Evolutionary conservation across 2,888 invertebrate species (phyloP), one percentile per base, ranked within the genome.

Genomic region (Synergus japonicus): DNA sequence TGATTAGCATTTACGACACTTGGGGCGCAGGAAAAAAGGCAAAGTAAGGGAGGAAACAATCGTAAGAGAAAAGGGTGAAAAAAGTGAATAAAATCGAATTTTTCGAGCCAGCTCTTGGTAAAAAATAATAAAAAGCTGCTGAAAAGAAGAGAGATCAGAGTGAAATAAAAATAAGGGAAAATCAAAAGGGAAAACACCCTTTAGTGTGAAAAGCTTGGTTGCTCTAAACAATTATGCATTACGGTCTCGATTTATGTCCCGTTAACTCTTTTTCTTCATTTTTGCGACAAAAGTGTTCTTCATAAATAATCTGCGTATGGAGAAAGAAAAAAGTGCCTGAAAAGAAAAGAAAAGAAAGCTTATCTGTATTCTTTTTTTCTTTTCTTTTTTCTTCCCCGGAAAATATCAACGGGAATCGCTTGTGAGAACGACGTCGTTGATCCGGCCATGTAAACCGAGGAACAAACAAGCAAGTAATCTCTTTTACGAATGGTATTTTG

Each of bases 1-100:
- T 84, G 82, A 84, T 85, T 84, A 85, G 82, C 76, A 66, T 22
- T 12, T 22, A 12, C 12, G 10, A 60, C 10, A 29, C 22, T 29
- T 13, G 29, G 12, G 12, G 29, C 13, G 22, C 0, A 29, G 60
- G 29, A 63, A 79, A 78, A 79, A 78, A 76, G 77, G 43, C 4
- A 37, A 37, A 81, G 80, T 80, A 78, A 77, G 41, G 63, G 43
- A 63, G 58, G 65, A 49, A 76, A 73, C 4, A 76, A 43, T 46
- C 43, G 18, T 63, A 63, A 63, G 29, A 46, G 37, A 15, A 22
- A 44, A 44, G 49, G 18, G n/a, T 7, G 9, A 18, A 63, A n/a
- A 18, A n/a, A 5, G 12, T 2, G 54, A 46, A 49, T 18, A n/a
- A 54, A 54, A 2, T 54, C 9, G 9, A 54, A 37, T 37, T 37